Evolutionary conservation across 2,113 vertebrate species (phyloP).

Genomic region (Chaetura pelagica): DNA sequence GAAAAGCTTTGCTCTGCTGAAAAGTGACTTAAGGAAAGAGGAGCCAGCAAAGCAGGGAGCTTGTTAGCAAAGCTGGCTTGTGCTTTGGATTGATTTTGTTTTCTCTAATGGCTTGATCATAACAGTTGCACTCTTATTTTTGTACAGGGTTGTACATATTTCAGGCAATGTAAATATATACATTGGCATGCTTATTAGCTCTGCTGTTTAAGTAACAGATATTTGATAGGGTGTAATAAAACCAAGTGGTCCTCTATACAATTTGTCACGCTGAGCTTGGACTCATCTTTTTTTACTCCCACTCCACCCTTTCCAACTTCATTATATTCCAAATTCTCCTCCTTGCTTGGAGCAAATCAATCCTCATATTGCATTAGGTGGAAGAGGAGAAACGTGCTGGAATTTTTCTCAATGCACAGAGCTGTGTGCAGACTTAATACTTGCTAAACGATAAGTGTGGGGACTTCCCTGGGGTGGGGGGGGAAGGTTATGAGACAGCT

Average conservation of each 20-base stretch:
- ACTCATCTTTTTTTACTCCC: conserved; percentile 72
- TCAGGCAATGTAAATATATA: conserved; percentile 72
- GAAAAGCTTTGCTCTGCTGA: background rate
- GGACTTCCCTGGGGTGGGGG: background rate
- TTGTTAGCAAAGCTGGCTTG: conserved; percentile 13
- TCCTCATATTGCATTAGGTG: conserved; percentile 27
- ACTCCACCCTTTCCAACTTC: conserved; percentile 67
- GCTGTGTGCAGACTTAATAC: conserved; percentile 51
- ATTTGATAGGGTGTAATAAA: conserved; percentile 71
- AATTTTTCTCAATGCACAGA: conserved; percentile 43
- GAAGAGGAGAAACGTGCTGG: conserved; percentile 62
- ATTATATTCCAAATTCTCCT: conserved; percentile 69
- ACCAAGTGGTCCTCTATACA: conserved; percentile 62
- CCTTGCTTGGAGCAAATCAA: conserved; percentile 68
- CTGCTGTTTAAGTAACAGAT: conserved; percentile 62
- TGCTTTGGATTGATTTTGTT: conserved; percentile 54
- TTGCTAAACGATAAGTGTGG: conserved; percentile 42
- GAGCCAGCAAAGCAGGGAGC: conserved; percentile 17
- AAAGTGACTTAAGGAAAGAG: background rate
- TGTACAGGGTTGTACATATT: conserved; percentile 58
- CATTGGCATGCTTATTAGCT: conserved; percentile 68
- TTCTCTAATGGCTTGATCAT: conserved; percentile 62
- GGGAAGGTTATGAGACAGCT: conserved; percentile 23
- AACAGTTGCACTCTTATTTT: conserved; percentile 68
- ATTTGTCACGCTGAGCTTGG: conserved; percentile 72